phyloP scores from a whole-genome alignment of 2,888 invertebrate species.

The Rotaria magnacalcarata region DNA sequence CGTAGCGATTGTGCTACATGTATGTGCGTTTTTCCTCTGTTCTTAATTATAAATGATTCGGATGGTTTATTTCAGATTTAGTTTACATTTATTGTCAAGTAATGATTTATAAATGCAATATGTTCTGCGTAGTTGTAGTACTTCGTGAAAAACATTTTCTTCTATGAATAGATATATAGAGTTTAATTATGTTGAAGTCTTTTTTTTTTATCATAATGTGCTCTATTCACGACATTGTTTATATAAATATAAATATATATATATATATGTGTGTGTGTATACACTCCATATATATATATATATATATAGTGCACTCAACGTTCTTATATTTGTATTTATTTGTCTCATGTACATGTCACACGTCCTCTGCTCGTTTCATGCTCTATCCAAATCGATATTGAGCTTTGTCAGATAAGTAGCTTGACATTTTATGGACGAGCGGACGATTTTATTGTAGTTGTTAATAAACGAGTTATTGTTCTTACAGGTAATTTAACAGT shows the following conservation, averaged over 20 bases:
- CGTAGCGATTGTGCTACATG: too few relatives aligned
- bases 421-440: neutral
- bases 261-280: too few relatives aligned
- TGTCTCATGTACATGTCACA: conserved; percentile 22
- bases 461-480: too few relatives aligned
- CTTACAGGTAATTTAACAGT: too few relatives aligned
- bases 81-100: too few relatives aligned
- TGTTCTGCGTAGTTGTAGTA: too few relatives aligned
- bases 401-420: conserved; percentile 2
- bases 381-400: neutral
- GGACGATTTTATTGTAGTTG: neutral
- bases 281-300: neutral
- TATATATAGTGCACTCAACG: neutral
- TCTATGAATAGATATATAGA: neutral
- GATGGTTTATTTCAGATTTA: too few relatives aligned
- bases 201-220: neutral
- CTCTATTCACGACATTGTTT: neutral
- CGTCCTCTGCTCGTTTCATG: neutral
- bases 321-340: conserved; percentile 3
- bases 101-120: too few relatives aligned
- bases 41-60: too few relatives aligned
- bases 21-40: too few relatives aligned
- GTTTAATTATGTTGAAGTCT: neutral
- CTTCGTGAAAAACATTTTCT: neutral
- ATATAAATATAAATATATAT: neutral